Evolutionary conservation across 1,140 invertebrate species (phyloP).

Genomic region (Orussus abietinus): DNA sequence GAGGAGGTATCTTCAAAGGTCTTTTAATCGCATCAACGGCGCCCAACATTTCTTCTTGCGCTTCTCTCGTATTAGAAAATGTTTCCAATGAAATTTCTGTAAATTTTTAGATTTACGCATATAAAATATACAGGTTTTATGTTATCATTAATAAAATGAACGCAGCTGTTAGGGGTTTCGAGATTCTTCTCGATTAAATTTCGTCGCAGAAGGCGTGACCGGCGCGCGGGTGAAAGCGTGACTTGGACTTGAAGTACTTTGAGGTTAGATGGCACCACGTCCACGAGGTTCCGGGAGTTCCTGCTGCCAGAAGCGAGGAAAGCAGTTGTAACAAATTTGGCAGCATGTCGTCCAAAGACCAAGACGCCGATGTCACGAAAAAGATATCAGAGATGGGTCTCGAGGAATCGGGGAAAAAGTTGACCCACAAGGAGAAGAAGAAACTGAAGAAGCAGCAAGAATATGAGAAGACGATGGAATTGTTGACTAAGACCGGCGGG

Average conservation of each 20-base stretch:
- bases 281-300: background rate
- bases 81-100: no score
- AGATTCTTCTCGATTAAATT: no score
- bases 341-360: constrained; percentile 5
- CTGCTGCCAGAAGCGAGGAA: background rate
- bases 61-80: no score
- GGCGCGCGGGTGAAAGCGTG: no score
- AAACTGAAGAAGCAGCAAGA: constrained; percentile 90
- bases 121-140: no score
- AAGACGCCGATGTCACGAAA: constrained; percentile 36
- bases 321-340: background rate
- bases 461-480: constrained; percentile 88
- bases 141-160: no score
- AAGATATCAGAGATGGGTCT: constrained; percentile 37
- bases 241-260: no score
- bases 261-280: constrained; percentile 9
- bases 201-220: no score
- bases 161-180: no score
- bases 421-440: constrained; percentile 93
- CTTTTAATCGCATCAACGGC: constrained; percentile 33
- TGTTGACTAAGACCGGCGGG: constrained; percentile 82
- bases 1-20: constrained; percentile 36
- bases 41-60: constrained; percentile 20
- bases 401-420: constrained; percentile 55
- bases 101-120: no score